Evolutionary conservation across 37 sponge, comb jelly and placozoan species (phyloP).

Genomic region (Halichondria panicea): DNA sequence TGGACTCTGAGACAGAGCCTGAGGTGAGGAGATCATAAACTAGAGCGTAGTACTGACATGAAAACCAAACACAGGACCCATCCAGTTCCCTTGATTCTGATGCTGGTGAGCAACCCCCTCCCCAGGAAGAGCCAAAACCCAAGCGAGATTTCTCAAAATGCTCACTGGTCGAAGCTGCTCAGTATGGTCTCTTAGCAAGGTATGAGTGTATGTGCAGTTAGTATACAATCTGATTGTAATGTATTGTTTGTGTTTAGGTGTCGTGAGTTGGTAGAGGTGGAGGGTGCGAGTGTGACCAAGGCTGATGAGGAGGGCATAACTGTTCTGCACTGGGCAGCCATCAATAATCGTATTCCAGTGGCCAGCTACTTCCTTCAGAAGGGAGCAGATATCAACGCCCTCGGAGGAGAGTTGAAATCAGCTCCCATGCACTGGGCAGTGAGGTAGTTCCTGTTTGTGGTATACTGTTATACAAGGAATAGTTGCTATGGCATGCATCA

Average conservation of each 20-base stretch:
- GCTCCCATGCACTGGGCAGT: conserved; percentile 96
- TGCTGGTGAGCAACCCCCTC: not conserved
- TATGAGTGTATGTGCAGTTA: too few relatives aligned
- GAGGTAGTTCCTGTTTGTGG: too few relatives aligned
- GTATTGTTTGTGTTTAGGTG: conserved; percentile 20
- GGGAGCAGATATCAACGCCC: conserved; percentile 87
- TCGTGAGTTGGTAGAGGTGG: conserved; percentile 78
- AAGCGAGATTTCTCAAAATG: conserved; percentile 43
- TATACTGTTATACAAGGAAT: too few relatives aligned
- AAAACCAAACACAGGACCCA: too few relatives aligned
- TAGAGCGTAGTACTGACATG: not conserved
- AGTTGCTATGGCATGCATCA: too few relatives aligned
- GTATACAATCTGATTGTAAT: not conserved
- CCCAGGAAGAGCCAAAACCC: not conserved
- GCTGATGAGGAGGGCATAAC: conserved; percentile 87
- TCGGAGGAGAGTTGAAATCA: conserved; percentile 86
- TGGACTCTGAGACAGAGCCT: conserved; percentile 34
- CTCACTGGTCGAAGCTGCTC: conserved; percentile 79
- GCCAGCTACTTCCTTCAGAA: conserved; percentile 86
- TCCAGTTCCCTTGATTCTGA: not conserved
- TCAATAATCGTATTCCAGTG: conserved; percentile 91
- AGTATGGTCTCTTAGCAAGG: conserved; percentile 79
- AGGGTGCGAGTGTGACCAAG: conserved; percentile 54
- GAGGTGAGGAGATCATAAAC: conserved; percentile 2
- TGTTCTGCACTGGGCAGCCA: conserved; percentile 95